Conservation (phyloP, 2,113 vertebrate species). For the Poeciliopsis turrubarensis region DNA sequence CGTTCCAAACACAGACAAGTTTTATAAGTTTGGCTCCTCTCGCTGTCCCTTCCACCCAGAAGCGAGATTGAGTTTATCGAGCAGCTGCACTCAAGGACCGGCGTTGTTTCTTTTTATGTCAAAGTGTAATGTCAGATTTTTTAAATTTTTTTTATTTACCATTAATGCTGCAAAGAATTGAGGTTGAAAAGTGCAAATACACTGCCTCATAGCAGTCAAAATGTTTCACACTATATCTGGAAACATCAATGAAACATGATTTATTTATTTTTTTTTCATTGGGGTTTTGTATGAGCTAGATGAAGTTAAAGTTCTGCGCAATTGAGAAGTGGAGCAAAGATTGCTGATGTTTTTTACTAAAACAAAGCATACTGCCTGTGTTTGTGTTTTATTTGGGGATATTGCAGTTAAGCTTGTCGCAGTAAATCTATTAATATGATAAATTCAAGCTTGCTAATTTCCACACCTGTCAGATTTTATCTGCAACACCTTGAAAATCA, state of each 20-base stretch:
- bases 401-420: too few species aligned
- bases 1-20: slow-evolving; percentile 57
- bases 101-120: slow-evolving; percentile 35
- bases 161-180: slow-evolving; percentile 15
- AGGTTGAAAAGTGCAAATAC: background rate
- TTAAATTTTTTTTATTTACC: background rate
- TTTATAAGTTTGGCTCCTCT: slow-evolving; percentile 67
- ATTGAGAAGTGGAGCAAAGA: too few species aligned
- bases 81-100: slow-evolving; percentile 50
- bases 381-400: background rate
- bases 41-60: slow-evolving; percentile 54
- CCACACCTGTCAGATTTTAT: too few species aligned
- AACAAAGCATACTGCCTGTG: background rate
- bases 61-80: slow-evolving; percentile 59
- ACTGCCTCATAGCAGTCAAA: too few species aligned
- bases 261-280: background rate
- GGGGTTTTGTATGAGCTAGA: background rate
- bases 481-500: too few species aligned
- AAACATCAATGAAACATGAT: background rate
- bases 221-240: background rate
- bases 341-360: too few species aligned
- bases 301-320: too few species aligned
- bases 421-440: too few species aligned
- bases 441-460: too few species aligned
- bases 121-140: background rate